These are phyloP conservation scores for Cotesia vestalis DNA, from an alignment of 1,140 invertebrate species.

Conservation along the genomic window DNA sequence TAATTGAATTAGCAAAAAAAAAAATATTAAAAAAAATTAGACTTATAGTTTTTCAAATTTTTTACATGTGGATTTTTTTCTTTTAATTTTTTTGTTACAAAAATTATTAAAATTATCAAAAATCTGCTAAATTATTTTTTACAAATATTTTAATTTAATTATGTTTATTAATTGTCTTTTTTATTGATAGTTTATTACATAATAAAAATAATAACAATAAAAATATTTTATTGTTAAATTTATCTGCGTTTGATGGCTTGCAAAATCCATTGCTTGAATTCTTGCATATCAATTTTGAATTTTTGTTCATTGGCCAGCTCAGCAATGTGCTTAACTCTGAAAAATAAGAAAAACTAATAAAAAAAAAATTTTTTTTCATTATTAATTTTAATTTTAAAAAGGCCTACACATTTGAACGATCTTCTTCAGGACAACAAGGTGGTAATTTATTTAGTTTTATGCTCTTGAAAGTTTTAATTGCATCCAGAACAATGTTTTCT, in stretches of 20 bases:
- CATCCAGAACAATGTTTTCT: slow-evolving; percentile 39
- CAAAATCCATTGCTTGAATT: slow-evolving; percentile 39
- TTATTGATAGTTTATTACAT: neutral
- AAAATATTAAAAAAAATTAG: too few species aligned
- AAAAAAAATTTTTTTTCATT: neutral
- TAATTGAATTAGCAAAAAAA: too few species aligned
- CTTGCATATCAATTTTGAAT: slow-evolving; percentile 32
- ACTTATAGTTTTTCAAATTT: too few species aligned
- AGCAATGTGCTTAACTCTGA: slow-evolving; percentile 35
- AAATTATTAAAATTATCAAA: too few species aligned
- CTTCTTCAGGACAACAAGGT: slow-evolving; percentile 19
- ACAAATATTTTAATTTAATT: too few species aligned
- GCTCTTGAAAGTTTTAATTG: slow-evolving; percentile 40
- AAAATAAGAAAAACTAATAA: slow-evolving; percentile 25
- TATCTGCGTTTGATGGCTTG: slow-evolving; percentile 12
- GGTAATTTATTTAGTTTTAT: slow-evolving; percentile 38
- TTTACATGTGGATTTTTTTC: too few species aligned
- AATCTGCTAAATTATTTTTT: too few species aligned
- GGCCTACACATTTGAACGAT: slow-evolving; percentile 35
- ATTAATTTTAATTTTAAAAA: slow-evolving; percentile 14
- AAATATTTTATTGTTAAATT: neutral
- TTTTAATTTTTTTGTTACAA: too few species aligned
- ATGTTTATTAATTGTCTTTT: too few species aligned
- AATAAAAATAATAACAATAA: neutral
- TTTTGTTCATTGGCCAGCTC: slow-evolving; percentile 18